Conservation (phyloP, 2,888 invertebrate species). For the Plagiodera versicolora region DNA sequence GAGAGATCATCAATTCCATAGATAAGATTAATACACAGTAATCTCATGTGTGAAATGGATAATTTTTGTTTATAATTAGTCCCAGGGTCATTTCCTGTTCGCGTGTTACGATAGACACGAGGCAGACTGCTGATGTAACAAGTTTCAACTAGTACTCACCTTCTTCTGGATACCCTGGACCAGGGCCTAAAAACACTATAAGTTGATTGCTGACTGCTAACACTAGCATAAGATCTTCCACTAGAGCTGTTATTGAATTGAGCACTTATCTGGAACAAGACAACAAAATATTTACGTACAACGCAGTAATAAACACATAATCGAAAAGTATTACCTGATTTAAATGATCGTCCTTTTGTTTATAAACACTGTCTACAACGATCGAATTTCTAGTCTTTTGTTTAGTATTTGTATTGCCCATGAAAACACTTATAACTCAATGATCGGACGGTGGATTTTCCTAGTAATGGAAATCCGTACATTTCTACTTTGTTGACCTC, state of each 20-base stretch:
- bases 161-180: conserved; percentile 67
- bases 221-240: conserved; percentile 63
- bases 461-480: conserved; percentile 34
- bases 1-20: background rate
- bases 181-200: conserved; percentile 67
- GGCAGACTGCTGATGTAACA: conserved; percentile 13
- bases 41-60: background rate
- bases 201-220: conserved; percentile 62
- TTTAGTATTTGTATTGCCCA: conserved; percentile 51
- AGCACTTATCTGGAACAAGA: conserved; percentile 57
- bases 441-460: conserved; percentile 27
- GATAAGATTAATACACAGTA: conserved; percentile 3
- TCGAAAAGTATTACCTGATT: conserved; percentile 45
- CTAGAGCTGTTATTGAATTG: conserved; percentile 64
- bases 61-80: conserved; percentile 2
- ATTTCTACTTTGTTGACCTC: conserved; percentile 47
- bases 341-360: conserved; percentile 44
- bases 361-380: conserved; percentile 45
- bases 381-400: conserved; percentile 38
- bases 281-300: conserved; percentile 34
- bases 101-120: conserved; percentile 12
- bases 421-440: conserved; percentile 43
- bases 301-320: conserved; percentile 48
- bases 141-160: conserved; percentile 54
- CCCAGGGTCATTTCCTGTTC: conserved; percentile 17